Base-by-base conservation (phyloP, 2,797 vertebrate species). In the Harpagifer antarcticus region DNA sequence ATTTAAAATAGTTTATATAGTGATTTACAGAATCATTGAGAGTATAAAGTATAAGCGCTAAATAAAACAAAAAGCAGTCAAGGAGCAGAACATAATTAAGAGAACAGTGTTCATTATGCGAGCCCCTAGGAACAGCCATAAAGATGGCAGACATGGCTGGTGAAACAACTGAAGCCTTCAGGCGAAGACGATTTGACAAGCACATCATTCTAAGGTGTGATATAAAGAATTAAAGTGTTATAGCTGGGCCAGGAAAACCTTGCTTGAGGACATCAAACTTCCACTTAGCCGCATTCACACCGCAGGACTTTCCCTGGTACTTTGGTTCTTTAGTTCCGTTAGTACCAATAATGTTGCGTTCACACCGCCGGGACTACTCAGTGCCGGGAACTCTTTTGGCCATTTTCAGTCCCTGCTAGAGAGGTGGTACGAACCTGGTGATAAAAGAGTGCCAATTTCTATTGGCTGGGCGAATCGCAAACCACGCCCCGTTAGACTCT, bases 41-140 rank as follows among this genome's bases (percentile, higher is more conserved):
- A 65, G 23, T 58, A 64, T 68, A 54, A 67, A 23, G 23, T 23
- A 23, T 23, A 23, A 48, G 45, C 73, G 68, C 45, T 54, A 65
- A 72, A 45, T 15, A 72, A 68, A 56, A 62, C 17, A 63, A 67
- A 81, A 67, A 70, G 61, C 53, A 74, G 60, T 76, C 64, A 67
- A 7, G 70, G 27, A 55, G 55, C 44, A 67, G 23, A 76, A 9
- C 40, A 60, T 55, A 64, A 71, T 74, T 69, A 69, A 72, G 19
- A 64, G 76, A 58, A 58, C 16, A 50, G 17, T 67, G 42, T 62
- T 62, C 20, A 23, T 50, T 40, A 42, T 50, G 43, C 8, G 4
- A 48, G n/a, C 23, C 60, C 33, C 5, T 40, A 23, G 53, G 49
- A 69, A 44, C 55, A 68, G 37, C 10, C 20, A 53, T 49, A 61